Percentiles rank a stretch among this genome's conserved stretches.
Evolutionary conservation across 2,888 invertebrate genomes (phyloP).

Genomic region (Halocaridina rubra): DNA sequence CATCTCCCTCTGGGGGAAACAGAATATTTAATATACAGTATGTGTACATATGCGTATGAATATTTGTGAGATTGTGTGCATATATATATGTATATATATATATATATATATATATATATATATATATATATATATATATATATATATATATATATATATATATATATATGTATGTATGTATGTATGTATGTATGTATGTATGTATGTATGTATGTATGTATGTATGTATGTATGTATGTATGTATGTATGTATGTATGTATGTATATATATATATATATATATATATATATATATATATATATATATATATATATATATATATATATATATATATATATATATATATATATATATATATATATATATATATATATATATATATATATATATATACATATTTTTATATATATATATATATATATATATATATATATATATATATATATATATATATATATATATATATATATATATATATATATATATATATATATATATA

Average conservation of each 20-base stretch:
- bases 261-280: neutral
- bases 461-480: neutral
- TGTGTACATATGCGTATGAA: neutral
- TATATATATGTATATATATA: slow-evolving; percentile 7
- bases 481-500: neutral
- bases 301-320: slow-evolving; percentile 8
- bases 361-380: slow-evolving; percentile 8
- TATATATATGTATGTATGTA: neutral
- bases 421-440: neutral
- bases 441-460: neutral
- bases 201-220: neutral
- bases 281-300: neutral
- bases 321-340: slow-evolving; percentile 8
- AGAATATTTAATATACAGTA: neutral
- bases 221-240: neutral
- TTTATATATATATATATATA: neutral
- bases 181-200: neutral
- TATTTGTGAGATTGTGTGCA: neutral
- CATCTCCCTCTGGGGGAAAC: no score
- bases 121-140: neutral
- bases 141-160: neutral
- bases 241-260: neutral
- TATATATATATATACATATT: neutral
- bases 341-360: neutral
- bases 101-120: neutral